A percentile compares a stretch with the other conserved stretches of the same genome.
These are phyloP conservation scores for Leptopilina myrica DNA, from an alignment of 2,888 invertebrate species.

Conservation along the genomic window DNA sequence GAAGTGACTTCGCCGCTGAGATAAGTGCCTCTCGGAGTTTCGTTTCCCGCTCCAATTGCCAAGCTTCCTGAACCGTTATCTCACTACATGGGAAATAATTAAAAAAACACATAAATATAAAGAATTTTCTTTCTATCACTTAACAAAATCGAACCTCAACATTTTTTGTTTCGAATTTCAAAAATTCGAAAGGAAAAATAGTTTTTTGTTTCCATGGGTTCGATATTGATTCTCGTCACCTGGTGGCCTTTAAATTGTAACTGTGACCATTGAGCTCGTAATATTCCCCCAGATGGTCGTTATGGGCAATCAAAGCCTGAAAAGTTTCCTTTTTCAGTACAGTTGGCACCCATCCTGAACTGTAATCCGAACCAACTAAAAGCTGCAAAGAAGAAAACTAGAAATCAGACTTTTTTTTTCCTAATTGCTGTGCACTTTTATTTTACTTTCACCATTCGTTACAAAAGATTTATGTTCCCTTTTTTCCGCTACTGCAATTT, in stretches of 20 bases:
- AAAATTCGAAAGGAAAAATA: no score
- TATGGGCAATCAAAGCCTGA: constrained; percentile 60
- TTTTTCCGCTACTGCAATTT: neutral
- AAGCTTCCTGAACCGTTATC: constrained; percentile 64
- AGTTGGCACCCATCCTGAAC: constrained; percentile 68
- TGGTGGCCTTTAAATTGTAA: constrained; percentile 67
- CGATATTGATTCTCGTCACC: constrained; percentile 58
- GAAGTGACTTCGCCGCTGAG: constrained; percentile 63
- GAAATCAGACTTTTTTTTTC: neutral
- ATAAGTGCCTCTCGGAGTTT: constrained; percentile 63
- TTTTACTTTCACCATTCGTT: neutral
- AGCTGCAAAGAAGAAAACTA: constrained; percentile 58
- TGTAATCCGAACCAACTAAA: constrained; percentile 69
- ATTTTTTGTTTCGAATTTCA: no score
- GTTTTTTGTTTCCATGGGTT: no score
- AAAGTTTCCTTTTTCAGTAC: constrained; percentile 65
- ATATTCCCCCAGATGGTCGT: constrained; percentile 64
- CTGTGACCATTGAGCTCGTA: constrained; percentile 64
- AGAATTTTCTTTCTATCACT: no score
- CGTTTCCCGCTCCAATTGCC: constrained; percentile 65
- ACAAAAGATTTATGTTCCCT: neutral
- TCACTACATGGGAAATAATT: constrained; percentile 58
- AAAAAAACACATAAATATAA: neutral
- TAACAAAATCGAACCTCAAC: no score
- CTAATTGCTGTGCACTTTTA: neutral